These are phyloP conservation scores for Vipera latastei DNA, from an alignment of 2,797 vertebrate species.

Conservation along the genomic window DNA sequence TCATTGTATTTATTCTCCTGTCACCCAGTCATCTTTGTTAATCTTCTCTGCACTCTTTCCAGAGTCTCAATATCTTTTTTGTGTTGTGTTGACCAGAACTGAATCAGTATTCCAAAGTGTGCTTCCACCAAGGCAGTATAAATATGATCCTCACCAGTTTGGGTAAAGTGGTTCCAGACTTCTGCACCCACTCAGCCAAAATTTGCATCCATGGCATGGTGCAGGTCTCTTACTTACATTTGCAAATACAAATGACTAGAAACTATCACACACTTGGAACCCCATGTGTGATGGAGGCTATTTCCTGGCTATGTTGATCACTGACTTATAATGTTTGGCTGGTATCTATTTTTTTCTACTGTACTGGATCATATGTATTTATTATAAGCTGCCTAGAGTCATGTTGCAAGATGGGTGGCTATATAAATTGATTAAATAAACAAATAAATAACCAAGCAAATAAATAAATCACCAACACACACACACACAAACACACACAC, in stretches of 20 bases:
- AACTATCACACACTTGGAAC: neutral
- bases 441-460: neutral
- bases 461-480: neutral
- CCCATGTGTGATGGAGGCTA: neutral
- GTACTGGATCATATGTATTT: neutral
- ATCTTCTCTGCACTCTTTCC: neutral
- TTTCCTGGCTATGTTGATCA: neutral
- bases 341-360: neutral
- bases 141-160: neutral
- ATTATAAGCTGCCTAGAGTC: neutral
- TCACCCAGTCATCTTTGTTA: neutral
- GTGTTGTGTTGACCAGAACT: neutral
- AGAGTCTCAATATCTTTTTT: neutral
- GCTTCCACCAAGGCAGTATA: neutral
- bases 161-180: neutral
- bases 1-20: neutral
- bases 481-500: neutral
- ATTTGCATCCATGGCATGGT: too few relatives aligned
- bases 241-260: constrained; percentile 36
- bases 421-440: neutral
- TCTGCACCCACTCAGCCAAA: neutral
- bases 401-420: neutral
- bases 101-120: neutral
- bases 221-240: neutral
- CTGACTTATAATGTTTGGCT: neutral